These are phyloP conservation scores for Aurelia sp. DNA, from an alignment of 30 jellyfish, hydroid and myxozoan genomes.

Conservation along the genomic window DNA sequence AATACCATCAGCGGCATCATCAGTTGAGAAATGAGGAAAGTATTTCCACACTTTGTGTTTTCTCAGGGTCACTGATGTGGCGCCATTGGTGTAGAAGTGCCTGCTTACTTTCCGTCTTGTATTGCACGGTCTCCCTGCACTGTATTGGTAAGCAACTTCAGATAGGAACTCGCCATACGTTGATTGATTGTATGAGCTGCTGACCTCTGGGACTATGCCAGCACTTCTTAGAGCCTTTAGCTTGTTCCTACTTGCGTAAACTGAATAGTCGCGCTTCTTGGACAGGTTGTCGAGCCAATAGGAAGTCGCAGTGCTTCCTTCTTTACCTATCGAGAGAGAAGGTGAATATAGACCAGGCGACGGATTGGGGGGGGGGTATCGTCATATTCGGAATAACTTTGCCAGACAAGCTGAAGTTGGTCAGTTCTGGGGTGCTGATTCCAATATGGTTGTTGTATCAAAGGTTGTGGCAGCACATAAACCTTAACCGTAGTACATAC, in stretches of 20 bases:
- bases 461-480: too few relatives aligned
- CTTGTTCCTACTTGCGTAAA: conserved; percentile 64
- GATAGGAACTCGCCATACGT: conserved; percentile 2
- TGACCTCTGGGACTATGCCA: not conserved
- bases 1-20: conserved; percentile 37
- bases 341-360: not conserved
- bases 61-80: not conserved
- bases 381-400: too few relatives aligned
- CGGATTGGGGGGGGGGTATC: too few relatives aligned
- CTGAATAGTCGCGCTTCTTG: conserved; percentile 32
- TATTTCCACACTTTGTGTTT: conserved; percentile 60
- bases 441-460: too few relatives aligned
- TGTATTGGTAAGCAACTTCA: conserved; percentile 60
- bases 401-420: too few relatives aligned
- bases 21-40: conserved; percentile 58
- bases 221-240: conserved; percentile 10
- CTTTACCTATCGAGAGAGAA: not conserved
- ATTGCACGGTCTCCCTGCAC: conserved; percentile 51
- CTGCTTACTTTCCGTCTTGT: conserved; percentile 3
- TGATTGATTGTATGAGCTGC: not conserved
- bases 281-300: conserved; percentile 64
- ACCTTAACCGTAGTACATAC: too few relatives aligned
- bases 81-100: conserved; percentile 31
- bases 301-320: conserved; percentile 35
- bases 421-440: too few relatives aligned